These are phyloP conservation scores for Cololabis saira DNA, from an alignment of 2,113 vertebrate species.

Conservation along the genomic window DNA sequence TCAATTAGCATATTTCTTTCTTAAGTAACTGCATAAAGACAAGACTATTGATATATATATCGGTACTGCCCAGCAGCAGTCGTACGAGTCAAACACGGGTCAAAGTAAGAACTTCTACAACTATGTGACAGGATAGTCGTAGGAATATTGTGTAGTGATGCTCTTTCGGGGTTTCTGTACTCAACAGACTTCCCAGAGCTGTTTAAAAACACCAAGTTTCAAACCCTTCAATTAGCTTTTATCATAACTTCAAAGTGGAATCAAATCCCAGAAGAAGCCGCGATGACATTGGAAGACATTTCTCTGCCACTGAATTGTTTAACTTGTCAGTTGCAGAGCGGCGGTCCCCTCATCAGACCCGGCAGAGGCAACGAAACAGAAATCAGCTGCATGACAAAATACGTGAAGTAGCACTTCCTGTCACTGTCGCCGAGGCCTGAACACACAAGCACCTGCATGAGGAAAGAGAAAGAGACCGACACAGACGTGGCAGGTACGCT, in stretches of 20 bases:
- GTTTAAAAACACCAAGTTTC: conserved; percentile 8
- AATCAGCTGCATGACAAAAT: conserved; percentile 3
- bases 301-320: not conserved
- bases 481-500: not conserved
- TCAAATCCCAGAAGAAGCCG: not conserved
- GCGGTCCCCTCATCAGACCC: conserved; percentile 14
- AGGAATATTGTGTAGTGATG: not conserved
- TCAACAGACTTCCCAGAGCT: not conserved
- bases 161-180: not conserved
- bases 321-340: conserved; percentile 1
- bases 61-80: no score
- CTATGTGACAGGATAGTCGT: no score
- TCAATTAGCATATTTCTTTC: no score
- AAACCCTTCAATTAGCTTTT: not conserved
- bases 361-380: not conserved
- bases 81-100: no score
- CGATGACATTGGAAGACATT: not conserved
- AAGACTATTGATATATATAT: no score
- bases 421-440: no score
- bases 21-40: no score
- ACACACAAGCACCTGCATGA: not conserved
- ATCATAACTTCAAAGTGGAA: not conserved
- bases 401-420: not conserved
- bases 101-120: no score
- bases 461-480: not conserved